A percentile compares a stretch with the other conserved stretches of the same genome.
Evolutionary conservation across 1,140 invertebrate genomes (phyloP).

Genomic region (Aplysia californica): DNA sequence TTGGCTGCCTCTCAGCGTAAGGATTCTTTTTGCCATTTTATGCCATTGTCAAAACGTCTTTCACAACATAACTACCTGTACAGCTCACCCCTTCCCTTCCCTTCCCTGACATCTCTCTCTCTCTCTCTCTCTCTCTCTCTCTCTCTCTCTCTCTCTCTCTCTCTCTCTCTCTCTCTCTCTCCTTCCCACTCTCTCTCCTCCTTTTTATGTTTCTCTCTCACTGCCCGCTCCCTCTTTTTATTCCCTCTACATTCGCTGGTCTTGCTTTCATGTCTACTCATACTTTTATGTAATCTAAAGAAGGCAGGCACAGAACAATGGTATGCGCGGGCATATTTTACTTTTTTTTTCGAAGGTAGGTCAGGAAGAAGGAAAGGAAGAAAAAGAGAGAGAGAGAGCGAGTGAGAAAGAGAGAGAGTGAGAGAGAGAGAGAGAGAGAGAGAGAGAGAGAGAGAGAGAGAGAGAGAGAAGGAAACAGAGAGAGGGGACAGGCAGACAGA

Average conservation of each 20-base stretch:
- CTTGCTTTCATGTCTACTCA: no score
- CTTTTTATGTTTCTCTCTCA: not conserved
- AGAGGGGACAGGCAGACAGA: no score
- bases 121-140: conserved; percentile 1
- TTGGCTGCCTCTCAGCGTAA: conserved; percentile 68
- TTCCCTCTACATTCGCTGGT: not conserved
- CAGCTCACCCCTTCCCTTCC: not conserved
- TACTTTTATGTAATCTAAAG: no score
- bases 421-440: not conserved
- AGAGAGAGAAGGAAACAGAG: no score
- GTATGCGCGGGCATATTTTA: no score
- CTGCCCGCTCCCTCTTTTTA: no score
- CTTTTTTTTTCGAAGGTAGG: no score
- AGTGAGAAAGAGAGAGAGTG: no score
- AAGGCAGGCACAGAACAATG: no score
- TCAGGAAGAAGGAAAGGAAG: no score
- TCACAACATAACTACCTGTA: conserved; percentile 13
- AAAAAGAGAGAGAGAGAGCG: no score
- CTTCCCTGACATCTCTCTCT: conserved; percentile 2
- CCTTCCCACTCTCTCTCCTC: not conserved
- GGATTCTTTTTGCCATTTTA: conserved; percentile 32
- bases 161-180: not conserved
- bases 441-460: not conserved
- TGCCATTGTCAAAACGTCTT: not conserved
- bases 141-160: conserved; percentile 21